These are phyloP conservation scores for Lethocerus indicus DNA, from an alignment of 1,140 invertebrate genomes.

Conservation along the genomic window DNA sequence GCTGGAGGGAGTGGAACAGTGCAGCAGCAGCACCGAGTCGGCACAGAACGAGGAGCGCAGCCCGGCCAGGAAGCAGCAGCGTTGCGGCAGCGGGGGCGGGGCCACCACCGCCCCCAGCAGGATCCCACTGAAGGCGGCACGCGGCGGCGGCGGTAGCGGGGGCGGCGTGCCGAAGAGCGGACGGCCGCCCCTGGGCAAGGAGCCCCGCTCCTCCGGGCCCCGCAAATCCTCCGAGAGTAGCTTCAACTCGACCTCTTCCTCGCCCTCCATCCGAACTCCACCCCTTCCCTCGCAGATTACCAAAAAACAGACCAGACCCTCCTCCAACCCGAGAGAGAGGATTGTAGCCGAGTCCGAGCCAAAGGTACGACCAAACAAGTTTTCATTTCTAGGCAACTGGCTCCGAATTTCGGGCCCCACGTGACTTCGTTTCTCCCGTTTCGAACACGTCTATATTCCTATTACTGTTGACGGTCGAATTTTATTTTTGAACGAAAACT, in stretches of 20 bases:
- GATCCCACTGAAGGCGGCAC: slow-evolving; percentile 5
- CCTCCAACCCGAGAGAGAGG: background rate
- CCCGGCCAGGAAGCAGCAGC: background rate
- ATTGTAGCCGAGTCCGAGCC: no score
- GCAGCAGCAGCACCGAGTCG: background rate
- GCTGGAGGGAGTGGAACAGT: background rate
- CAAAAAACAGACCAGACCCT: background rate
- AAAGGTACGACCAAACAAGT: slow-evolving; percentile 4
- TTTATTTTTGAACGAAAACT: no score
- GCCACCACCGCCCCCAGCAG: background rate
- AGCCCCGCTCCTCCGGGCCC: background rate
- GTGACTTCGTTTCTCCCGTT: no score
- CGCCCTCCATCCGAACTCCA: background rate
- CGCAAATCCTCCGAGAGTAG: background rate
- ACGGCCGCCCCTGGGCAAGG: background rate
- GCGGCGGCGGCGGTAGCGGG: background rate
- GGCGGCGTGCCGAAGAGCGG: background rate
- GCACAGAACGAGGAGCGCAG: background rate
- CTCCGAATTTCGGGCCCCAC: slow-evolving; percentile 1
- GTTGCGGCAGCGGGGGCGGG: background rate
- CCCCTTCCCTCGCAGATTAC: background rate
- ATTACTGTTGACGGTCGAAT: no score
- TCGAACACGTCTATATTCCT: no score
- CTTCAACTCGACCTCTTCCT: background rate
- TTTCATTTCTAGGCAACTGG: background rate